Percentiles rank a stretch among this genome's conserved stretches.
These are phyloP conservation scores for Colistium nudipinnis DNA, from an alignment of 2,113 vertebrate genomes.

Conservation along the genomic window DNA sequence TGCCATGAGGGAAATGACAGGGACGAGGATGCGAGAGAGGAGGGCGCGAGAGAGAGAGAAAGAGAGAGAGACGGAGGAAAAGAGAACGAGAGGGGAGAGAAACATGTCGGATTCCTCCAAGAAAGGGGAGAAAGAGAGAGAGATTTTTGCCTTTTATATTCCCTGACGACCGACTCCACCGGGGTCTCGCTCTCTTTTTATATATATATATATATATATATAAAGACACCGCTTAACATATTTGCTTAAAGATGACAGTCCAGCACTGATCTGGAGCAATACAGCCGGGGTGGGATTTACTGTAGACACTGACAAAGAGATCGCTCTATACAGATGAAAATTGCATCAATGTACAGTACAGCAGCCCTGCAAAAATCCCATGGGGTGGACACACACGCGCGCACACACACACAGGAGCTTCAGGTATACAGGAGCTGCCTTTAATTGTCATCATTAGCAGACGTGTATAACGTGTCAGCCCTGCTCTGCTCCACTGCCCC, in stretches of 20 bases:
- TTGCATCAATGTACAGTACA: slow-evolving; percentile 94
- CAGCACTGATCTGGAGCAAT: slow-evolving; percentile 92
- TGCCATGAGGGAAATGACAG: slow-evolving; percentile 86
- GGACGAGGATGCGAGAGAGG: slow-evolving; percentile 65
- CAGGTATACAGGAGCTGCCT: slow-evolving; percentile 90
- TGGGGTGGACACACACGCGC: slow-evolving; percentile 87
- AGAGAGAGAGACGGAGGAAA: slow-evolving; percentile 17
- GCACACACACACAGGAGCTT: too few relatives aligned
- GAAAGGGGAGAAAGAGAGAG: slow-evolving; percentile 89
- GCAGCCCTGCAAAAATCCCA: slow-evolving; percentile 88
- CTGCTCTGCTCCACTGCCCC: slow-evolving; percentile 76
- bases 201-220: too few relatives aligned
- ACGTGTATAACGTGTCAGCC: slow-evolving; percentile 80
- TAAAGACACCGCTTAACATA: slow-evolving; percentile 98
- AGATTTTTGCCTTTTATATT: slow-evolving; percentile 84
- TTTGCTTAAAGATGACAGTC: slow-evolving; percentile 96
- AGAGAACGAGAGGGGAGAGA: background rate
- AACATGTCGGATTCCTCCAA: slow-evolving; percentile 76
- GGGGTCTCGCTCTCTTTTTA: slow-evolving; percentile 92
- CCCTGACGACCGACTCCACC: slow-evolving; percentile 89
- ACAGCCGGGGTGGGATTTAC: slow-evolving; percentile 88
- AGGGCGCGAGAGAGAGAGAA: slow-evolving; percentile 45
- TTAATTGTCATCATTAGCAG: slow-evolving; percentile 93
- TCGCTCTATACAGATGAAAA: slow-evolving; percentile 91
- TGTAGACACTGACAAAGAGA: slow-evolving; percentile 92